Conservation (phyloP, 2,888 invertebrate species). For the Xanthorhoe spadicearia region DNA sequence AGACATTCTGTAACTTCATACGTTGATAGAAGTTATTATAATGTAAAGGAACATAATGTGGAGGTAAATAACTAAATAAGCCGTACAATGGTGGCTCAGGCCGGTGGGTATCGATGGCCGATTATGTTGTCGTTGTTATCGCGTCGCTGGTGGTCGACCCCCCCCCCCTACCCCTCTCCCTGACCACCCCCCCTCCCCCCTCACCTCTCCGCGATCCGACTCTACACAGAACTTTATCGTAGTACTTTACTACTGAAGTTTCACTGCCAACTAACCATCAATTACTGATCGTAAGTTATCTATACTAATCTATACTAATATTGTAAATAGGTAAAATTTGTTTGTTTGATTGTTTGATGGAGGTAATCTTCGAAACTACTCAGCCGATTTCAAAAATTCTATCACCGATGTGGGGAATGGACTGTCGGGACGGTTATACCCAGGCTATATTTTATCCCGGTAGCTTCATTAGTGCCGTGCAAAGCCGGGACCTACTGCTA, state of each 20-base stretch:
- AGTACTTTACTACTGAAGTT: background rate
- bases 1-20: conserved; percentile 4
- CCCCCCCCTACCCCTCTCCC: background rate
- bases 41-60: conserved; percentile 5
- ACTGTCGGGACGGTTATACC: too few species aligned
- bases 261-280: background rate
- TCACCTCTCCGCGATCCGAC: background rate
- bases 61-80: conserved; percentile 11
- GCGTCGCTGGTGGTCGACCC: conserved; percentile 55
- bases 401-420: too few species aligned
- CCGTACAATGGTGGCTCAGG: background rate
- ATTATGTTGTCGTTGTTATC: conserved; percentile 56
- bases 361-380: too few species aligned
- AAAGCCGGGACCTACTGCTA: too few species aligned
- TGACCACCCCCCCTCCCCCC: background rate
- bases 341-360: too few species aligned
- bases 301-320: too few species aligned
- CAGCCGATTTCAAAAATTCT: too few species aligned
- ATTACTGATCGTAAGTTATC: too few species aligned
- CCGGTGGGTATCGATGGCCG: conserved; percentile 46
- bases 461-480: too few species aligned
- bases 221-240: background rate
- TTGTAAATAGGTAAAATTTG: too few species aligned
- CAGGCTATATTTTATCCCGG: too few species aligned
- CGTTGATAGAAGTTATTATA: conserved; percentile 3